Conservation (phyloP, 2,113 vertebrate species). For the Psittacus erithacus region DNA sequence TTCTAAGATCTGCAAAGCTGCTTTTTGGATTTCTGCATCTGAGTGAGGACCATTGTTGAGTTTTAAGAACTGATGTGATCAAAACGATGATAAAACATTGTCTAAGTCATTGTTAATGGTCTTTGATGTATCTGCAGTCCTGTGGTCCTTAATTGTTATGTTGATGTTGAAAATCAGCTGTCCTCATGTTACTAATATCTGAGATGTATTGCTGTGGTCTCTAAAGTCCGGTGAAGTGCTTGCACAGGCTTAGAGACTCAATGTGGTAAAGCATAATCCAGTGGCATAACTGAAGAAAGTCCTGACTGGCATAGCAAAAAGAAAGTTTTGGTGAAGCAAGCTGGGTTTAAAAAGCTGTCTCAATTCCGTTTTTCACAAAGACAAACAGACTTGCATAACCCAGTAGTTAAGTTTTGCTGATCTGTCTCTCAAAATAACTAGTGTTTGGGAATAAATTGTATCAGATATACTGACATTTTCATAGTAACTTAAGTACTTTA, state of each 20-base stretch:
- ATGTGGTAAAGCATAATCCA: not conserved
- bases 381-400: not conserved
- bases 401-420: not conserved
- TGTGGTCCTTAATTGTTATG: not conserved
- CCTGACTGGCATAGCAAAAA: not conserved
- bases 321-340: not conserved
- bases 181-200: not conserved
- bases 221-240: not conserved
- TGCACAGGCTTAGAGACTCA: not conserved
- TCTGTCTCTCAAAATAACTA: not conserved
- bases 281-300: not conserved
- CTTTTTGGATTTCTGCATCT: not conserved
- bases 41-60: not conserved
- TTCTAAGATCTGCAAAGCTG: not conserved
- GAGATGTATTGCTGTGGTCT: not conserved
- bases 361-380: not conserved
- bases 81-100: not conserved
- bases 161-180: not conserved
- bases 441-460: not conserved
- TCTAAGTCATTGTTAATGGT: not conserved
- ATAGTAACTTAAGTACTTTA: not conserved
- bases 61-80: not conserved
- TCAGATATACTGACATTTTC: not conserved
- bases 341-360: not conserved
- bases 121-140: not conserved